These are phyloP conservation scores for Bucorvus abyssinicus DNA, from an alignment of 2,797 vertebrate species.

Conservation along the genomic window DNA sequence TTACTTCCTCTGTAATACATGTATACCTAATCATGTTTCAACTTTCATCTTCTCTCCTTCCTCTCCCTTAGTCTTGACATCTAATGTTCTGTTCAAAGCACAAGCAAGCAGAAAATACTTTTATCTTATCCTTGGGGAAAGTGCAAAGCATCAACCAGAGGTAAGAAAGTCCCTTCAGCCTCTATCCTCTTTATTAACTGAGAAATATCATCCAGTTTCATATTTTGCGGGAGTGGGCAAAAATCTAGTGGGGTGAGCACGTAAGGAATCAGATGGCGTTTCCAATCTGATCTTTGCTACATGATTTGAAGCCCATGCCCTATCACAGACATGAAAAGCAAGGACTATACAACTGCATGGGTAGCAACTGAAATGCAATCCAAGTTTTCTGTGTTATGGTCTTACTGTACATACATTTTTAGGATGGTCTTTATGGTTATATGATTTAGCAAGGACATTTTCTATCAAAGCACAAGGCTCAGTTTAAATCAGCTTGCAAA, in stretches of 20 bases:
- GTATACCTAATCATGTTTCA: constrained; percentile 15
- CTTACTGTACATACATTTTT: background rate
- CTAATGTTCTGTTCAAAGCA: constrained; percentile 27
- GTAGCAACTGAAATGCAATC: background rate
- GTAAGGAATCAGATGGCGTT: background rate
- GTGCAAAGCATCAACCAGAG: background rate
- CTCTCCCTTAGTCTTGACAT: background rate
- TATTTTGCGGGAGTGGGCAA: background rate
- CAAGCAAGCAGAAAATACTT: constrained; percentile 42
- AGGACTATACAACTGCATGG: background rate
- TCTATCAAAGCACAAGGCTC: background rate
- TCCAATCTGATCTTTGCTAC: background rate
- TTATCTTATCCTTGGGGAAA: constrained; percentile 36
- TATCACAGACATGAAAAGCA: background rate
- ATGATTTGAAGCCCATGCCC: background rate
- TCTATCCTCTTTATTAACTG: background rate
- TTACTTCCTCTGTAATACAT: constrained; percentile 31
- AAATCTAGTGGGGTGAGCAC: background rate
- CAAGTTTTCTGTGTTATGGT: background rate
- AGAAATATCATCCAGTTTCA: background rate
- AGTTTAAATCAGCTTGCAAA: background rate
- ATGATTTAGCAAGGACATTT: background rate
- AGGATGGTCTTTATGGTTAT: background rate
- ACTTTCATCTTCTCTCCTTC: constrained; percentile 33
- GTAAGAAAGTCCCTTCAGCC: background rate